Conservation (phyloP, 2,797 vertebrate species). For the Leuciscus waleckii region DNA sequence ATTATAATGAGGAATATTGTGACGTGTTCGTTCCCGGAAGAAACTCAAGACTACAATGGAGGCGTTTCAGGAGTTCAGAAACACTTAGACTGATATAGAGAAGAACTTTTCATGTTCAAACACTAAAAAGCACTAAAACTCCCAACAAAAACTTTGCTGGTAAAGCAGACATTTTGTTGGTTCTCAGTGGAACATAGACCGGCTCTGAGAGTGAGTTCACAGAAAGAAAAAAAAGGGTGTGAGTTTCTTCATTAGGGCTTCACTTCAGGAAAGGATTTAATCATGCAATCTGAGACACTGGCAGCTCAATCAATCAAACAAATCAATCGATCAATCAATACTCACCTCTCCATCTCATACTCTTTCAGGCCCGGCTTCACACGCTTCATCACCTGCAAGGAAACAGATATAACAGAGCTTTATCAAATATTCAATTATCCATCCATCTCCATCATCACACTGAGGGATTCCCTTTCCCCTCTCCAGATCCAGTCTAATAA, state of each 20-base stretch:
- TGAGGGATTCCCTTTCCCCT: conserved; percentile 16
- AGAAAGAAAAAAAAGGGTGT: too few species aligned
- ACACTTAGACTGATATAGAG: too few species aligned
- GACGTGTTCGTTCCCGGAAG: too few species aligned
- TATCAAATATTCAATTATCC: conserved; percentile 16
- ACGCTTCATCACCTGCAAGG: conserved; percentile 89
- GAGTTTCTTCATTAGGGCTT: not conserved
- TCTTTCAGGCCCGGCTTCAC: conserved; percentile 88
- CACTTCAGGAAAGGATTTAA: not conserved
- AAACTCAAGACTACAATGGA: too few species aligned
- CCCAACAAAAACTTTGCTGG: not conserved
- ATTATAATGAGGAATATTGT: too few species aligned
- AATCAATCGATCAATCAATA: conserved; percentile 35
- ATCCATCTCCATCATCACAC: not conserved
- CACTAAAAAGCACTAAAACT: too few species aligned
- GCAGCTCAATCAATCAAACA: conserved; percentile 44
- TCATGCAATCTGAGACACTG: conserved; percentile 4
- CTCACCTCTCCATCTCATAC: conserved; percentile 95
- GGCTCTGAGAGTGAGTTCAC: not conserved
- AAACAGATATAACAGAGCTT: not conserved
- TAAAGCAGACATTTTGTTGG: not conserved
- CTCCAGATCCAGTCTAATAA: conserved; percentile 43
- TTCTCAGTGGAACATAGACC: not conserved
- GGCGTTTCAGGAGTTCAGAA: too few species aligned
- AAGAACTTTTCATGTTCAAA: too few species aligned